A percentile compares a stretch with the other conserved stretches of the same genome.
phyloP scores from a whole-genome alignment of 2,113 vertebrate genomes.

The Nycticryphes semicollaris region DNA sequence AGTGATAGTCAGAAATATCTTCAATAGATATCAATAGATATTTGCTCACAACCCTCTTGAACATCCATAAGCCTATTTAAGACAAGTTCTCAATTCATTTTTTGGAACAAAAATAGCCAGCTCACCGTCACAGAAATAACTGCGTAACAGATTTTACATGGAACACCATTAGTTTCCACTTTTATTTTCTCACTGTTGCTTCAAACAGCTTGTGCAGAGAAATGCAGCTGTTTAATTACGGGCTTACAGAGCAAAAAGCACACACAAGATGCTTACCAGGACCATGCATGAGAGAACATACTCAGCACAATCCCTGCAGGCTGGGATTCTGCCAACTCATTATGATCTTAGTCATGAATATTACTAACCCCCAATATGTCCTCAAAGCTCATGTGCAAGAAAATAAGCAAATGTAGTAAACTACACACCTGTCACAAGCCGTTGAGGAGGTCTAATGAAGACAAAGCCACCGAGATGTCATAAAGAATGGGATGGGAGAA shows the following conservation, averaged over 20 bases:
- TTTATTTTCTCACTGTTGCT: not conserved
- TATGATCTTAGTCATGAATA: not conserved
- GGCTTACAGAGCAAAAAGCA: not conserved
- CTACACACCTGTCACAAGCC: not conserved
- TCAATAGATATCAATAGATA: accelerated
- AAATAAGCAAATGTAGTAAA: not conserved
- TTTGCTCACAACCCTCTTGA: not conserved
- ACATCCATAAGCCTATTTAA: not conserved
- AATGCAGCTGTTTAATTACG: not conserved
- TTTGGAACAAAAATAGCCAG: not conserved
- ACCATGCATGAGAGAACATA: accelerated
- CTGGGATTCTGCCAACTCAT: not conserved
- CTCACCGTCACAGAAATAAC: not conserved
- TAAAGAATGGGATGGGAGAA: not conserved
- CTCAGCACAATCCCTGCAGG: not conserved
- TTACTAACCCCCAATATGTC: accelerated
- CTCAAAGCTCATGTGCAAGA: not conserved
- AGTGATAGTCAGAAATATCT: not conserved
- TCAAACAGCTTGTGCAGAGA: not conserved
- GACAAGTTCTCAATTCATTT: not conserved
- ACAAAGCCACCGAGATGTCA: not conserved
- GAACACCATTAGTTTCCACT: not conserved
- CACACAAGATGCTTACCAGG: not conserved
- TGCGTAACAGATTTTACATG: not conserved
- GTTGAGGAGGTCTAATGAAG: not conserved